These are phyloP conservation scores for Tachypleus tridentatus DNA, from an alignment of 1,140 invertebrate species.

Conservation along the genomic window DNA sequence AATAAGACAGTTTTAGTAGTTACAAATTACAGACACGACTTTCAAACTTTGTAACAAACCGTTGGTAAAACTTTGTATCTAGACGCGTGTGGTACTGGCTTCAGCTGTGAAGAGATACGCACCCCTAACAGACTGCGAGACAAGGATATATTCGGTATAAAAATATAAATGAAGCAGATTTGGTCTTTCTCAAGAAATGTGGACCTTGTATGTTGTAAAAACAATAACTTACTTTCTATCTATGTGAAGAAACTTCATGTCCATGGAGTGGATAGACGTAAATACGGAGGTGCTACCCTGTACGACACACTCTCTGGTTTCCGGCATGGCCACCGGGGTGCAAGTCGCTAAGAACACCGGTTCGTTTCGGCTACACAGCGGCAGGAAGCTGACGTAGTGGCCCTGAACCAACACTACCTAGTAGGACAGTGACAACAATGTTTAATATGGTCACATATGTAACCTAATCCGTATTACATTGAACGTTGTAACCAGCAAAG, in stretches of 20 bases:
- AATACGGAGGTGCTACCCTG: slow-evolving; percentile 96
- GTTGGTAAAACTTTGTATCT: no score
- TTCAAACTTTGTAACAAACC: no score
- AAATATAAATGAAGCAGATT: no score
- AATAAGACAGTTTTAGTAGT: no score
- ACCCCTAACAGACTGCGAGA: no score
- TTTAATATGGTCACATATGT: not conserved
- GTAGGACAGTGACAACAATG: slow-evolving; percentile 43
- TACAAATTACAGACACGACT: no score
- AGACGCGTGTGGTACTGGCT: no score
- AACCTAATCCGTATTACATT: not conserved
- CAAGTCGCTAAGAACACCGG: slow-evolving; percentile 93
- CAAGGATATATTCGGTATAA: no score
- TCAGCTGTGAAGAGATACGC: no score
- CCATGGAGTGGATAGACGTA: slow-evolving; percentile 90
- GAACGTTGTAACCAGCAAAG: not conserved
- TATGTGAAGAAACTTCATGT: slow-evolving; percentile 94
- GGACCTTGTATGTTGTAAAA: no score
- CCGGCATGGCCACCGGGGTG: slow-evolving; percentile 94
- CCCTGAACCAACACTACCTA: slow-evolving; percentile 94
- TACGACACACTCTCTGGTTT: slow-evolving; percentile 81
- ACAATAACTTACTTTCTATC: slow-evolving; percentile 74
- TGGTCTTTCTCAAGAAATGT: no score
- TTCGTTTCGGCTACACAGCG: slow-evolving; percentile 82
- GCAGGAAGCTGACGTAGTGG: slow-evolving; percentile 85